Evolutionary conservation across 2,888 invertebrate genomes (phyloP).

Genomic region (Eurois occulta): DNA sequence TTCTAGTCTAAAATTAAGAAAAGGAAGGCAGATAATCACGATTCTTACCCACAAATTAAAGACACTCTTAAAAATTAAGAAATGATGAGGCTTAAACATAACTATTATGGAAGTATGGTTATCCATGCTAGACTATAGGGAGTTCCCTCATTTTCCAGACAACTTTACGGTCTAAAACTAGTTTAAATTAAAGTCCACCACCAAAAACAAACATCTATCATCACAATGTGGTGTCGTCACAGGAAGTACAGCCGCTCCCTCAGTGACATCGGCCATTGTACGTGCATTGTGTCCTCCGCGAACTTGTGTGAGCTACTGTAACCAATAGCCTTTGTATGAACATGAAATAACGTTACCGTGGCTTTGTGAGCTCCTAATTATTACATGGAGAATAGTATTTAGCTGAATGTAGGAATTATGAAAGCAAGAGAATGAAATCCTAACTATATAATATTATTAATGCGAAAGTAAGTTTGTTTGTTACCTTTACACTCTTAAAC

Average conservation of each 20-base stretch:
- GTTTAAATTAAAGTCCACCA: not conserved
- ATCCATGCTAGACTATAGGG: not conserved
- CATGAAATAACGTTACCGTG: slow-evolving; percentile 33
- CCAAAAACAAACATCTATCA: slow-evolving; percentile 5
- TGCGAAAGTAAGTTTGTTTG: too few species aligned
- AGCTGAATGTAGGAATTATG: not conserved
- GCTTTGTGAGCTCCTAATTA: slow-evolving; percentile 25
- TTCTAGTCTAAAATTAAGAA: not conserved
- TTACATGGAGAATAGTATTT: not conserved
- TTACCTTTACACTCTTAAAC: too few species aligned
- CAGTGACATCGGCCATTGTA: slow-evolving; percentile 51
- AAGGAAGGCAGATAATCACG: not conserved
- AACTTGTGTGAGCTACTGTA: slow-evolving; percentile 48
- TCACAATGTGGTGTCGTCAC: slow-evolving; percentile 35
- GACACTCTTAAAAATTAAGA: not conserved
- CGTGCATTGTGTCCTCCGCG: slow-evolving; percentile 33
- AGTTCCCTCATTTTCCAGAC: too few species aligned
- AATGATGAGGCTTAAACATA: not conserved
- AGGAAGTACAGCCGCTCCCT: slow-evolving; percentile 59
- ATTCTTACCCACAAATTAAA: not conserved
- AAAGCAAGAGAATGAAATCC: too few species aligned
- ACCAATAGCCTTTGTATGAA: slow-evolving; percentile 38
- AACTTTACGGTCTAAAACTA: not conserved
- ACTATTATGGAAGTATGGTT: not conserved
- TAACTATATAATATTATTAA: too few species aligned